A percentile compares a stretch with the other conserved stretches of the same genome.
Evolutionary conservation across 2,797 vertebrate species (phyloP).

Genomic region (Garrulus glandarius): DNA sequence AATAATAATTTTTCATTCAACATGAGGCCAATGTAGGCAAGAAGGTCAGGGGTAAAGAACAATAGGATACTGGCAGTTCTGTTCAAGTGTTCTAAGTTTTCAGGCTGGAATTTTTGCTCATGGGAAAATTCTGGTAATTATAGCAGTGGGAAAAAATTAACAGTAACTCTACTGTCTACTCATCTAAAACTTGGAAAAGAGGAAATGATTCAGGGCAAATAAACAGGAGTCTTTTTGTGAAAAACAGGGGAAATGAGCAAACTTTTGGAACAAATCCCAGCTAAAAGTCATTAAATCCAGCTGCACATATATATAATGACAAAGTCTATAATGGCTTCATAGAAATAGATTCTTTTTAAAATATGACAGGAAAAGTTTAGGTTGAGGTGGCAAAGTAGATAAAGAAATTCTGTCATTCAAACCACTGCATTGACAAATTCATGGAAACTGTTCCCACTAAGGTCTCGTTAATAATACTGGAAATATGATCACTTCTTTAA

Average conservation of each 20-base stretch:
- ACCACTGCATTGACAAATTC: not conserved
- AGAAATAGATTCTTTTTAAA: not conserved
- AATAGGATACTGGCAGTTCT: not conserved
- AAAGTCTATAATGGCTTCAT: not conserved
- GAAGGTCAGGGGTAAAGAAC: not conserved
- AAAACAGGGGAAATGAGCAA: not conserved
- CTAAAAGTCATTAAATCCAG: not conserved
- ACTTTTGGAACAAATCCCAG: not conserved
- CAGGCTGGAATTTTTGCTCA: not conserved
- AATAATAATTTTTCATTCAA: not conserved
- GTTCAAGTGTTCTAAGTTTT: not conserved
- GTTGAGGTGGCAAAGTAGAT: not conserved
- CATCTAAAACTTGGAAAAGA: not conserved
- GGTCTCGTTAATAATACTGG: not conserved
- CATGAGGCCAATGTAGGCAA: not conserved
- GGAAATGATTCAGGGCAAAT: not conserved
- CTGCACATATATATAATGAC: not conserved
- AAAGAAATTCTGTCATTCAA: not conserved
- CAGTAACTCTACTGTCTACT: not conserved
- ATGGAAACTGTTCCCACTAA: not conserved
- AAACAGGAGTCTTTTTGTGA: not conserved
- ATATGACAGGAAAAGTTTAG: not conserved
- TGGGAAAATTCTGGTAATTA: not conserved
- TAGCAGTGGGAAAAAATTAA: not conserved
- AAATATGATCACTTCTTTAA: not conserved